Base-by-base conservation (phyloP, 2,113 vertebrate species). In the Hyaena hyaena region DNA sequence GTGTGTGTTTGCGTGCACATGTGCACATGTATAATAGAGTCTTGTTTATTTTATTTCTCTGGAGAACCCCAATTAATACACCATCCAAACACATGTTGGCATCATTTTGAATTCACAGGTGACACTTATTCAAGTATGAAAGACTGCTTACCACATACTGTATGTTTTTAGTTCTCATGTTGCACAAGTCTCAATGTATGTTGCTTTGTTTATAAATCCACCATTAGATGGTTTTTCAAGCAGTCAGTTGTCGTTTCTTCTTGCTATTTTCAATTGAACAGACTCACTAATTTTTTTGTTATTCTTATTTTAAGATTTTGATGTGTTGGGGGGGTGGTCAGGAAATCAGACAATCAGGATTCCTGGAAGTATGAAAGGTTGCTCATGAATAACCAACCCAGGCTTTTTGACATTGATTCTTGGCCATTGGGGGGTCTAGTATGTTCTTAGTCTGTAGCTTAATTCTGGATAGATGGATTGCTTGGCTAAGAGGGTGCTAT, bases 401-500 rank as follows among this genome's bases (percentile, higher is more conserved):
- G 69, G 31, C 48, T 76, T 96, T 55, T 77, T 74, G 55, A n/a
- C 31, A 28, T 45, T 66, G 33, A 87, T 1, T 35, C 45, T 87
- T 45, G 48, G 33, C 90, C 87, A 10, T 48, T 45, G 21, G 43
- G 28, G 31, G 33, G 9, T 45, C 0, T 63, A 24, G 9, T 76
- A 93, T 87, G 33, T 87, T 95, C 26, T 74, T 79, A 84, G 74
- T 68, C 15, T 91, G 90, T 93, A 53, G 50, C 24, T 28, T 83
- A 88, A 71, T 91, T 97, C 45, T 83, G 19, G 14, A 55, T 77
- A 53, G 5, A 5, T 31, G 55, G 17, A 10, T 43, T 63, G 24
- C 35, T 53, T 87, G 39, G 10, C 61, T 68, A 61, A 87, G 10
- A 85, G 2, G 50, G 33, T 31, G 48, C 53, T 61, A 31, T 76